A percentile compares a stretch with the other conserved stretches of the same genome.
phyloP scores from a whole-genome alignment of 2,888 invertebrate genomes.

The Lepas anatifera region DNA sequence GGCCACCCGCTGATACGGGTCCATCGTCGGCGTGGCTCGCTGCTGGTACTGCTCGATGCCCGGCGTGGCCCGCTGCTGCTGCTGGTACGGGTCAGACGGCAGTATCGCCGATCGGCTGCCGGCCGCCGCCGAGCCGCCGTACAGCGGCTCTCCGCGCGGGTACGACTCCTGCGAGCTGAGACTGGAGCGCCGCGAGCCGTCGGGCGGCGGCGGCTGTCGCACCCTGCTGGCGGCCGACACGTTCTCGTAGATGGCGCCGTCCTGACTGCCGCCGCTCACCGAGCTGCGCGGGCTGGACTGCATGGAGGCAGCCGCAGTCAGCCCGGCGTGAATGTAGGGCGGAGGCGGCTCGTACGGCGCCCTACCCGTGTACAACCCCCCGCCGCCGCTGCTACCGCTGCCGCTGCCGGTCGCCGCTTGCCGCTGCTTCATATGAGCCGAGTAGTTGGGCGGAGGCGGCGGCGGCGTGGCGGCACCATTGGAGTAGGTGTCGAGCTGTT shows the following conservation, averaged over 20 bases:
- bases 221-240: neutral
- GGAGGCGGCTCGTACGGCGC: constrained; percentile 12
- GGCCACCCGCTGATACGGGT: too few relatives aligned
- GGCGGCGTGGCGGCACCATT: constrained; percentile 4
- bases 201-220: constrained; percentile 6
- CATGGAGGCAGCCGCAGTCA: neutral
- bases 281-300: constrained; percentile 13
- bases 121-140: neutral
- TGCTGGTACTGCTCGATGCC: neutral
- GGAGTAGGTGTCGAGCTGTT: constrained; percentile 44
- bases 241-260: constrained; percentile 10
- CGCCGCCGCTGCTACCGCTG: neutral
- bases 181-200: constrained; percentile 3
- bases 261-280: constrained; percentile 1
- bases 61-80: neutral
- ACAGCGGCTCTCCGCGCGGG: neutral
- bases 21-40: neutral
- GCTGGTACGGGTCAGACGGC: neutral
- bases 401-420: neutral
- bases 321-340: constrained; percentile 4
- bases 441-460: neutral
- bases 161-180: constrained; percentile 11
- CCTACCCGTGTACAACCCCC: neutral
- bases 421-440: neutral
- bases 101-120: neutral